Percentiles rank a stretch among this genome's conserved stretches.
phyloP scores from a whole-genome alignment of 2,888 invertebrate species.

The Caradrina clavipalpis region DNA sequence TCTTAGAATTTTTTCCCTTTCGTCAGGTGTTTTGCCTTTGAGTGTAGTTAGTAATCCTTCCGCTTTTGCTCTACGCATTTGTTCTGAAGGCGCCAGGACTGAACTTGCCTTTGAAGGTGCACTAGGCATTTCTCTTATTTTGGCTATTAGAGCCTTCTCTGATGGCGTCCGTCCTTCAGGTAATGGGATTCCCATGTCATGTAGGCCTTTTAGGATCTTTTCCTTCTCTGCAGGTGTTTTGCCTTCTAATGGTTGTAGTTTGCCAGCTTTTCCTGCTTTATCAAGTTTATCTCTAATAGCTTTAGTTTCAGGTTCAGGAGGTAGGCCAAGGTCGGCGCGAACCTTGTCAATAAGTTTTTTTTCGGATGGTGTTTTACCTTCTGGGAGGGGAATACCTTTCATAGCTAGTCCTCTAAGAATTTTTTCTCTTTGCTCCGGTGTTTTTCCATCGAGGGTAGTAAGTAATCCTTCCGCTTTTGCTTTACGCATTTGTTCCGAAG shows the following conservation, averaged over 20 bases:
- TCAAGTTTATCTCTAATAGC: constrained; percentile 55
- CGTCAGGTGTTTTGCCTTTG: constrained; percentile 16
- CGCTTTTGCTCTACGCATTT: constrained; percentile 2
- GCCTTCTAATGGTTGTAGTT: constrained; percentile 31
- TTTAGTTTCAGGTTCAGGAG: constrained; percentile 64
- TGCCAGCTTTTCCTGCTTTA: constrained; percentile 60
- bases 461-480: not conserved
- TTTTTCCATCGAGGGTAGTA: constrained; percentile 58
- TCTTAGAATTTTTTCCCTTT: constrained; percentile 63
- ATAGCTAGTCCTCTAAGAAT: constrained; percentile 57
- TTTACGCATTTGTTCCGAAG: too few species aligned
- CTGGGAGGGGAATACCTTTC: constrained; percentile 60
- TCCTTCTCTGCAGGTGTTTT: constrained; percentile 32
- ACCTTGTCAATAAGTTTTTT: constrained; percentile 65
- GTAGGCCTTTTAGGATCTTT: constrained; percentile 14
- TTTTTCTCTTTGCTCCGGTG: constrained; percentile 64
- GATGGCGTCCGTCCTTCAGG: constrained; percentile 41
- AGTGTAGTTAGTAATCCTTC: constrained; percentile 5
- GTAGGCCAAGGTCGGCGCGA: constrained; percentile 63
- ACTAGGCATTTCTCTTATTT: constrained; percentile 7
- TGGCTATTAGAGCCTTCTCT: constrained; percentile 29
- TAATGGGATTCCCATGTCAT: constrained; percentile 33
- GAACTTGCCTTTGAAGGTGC: not conserved
- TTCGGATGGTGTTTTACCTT: constrained; percentile 66
- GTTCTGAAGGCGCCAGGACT: not conserved